phyloP scores from a whole-genome alignment of 2,113 vertebrate genomes.

The Grammomys surdaster region DNA sequence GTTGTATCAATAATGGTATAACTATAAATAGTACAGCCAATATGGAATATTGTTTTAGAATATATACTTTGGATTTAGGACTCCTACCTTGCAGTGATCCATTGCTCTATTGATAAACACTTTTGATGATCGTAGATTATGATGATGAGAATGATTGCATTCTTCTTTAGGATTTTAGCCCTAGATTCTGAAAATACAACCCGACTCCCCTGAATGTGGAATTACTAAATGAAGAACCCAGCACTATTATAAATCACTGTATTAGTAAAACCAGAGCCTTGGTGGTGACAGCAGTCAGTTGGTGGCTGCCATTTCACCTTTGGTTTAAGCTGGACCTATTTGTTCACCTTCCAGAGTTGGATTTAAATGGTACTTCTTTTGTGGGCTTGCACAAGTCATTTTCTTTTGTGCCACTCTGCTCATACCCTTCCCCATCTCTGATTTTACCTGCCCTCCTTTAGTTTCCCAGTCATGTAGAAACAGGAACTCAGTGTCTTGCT shows the following conservation, averaged over 20 bases:
- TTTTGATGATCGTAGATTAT: not conserved
- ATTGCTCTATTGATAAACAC: not conserved
- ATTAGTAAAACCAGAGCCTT: constrained; percentile 27
- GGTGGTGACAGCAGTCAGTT: not conserved
- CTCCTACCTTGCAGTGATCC: not conserved
- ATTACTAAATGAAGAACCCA: not conserved
- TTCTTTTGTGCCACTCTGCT: not conserved
- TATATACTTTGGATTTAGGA: not conserved
- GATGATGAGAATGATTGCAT: not conserved
- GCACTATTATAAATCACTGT: not conserved
- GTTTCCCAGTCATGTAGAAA: constrained; percentile 5
- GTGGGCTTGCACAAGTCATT: not conserved
- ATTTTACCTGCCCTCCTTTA: constrained; percentile 22
- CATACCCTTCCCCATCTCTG: not conserved
- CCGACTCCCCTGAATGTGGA: not conserved
- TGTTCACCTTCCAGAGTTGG: not conserved
- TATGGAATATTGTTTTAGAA: not conserved
- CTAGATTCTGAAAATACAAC: not conserved
- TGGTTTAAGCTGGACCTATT: not conserved
- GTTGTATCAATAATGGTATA: not conserved
- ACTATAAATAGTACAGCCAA: not conserved
- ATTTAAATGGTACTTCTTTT: not conserved
- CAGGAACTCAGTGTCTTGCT: not conserved
- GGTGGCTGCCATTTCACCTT: not conserved
- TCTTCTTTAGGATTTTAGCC: not conserved